Evolutionary conservation across 2,888 invertebrate genomes (phyloP), one percentile per base, ranked within the genome.

Genomic region (Spodoptera picta): DNA sequence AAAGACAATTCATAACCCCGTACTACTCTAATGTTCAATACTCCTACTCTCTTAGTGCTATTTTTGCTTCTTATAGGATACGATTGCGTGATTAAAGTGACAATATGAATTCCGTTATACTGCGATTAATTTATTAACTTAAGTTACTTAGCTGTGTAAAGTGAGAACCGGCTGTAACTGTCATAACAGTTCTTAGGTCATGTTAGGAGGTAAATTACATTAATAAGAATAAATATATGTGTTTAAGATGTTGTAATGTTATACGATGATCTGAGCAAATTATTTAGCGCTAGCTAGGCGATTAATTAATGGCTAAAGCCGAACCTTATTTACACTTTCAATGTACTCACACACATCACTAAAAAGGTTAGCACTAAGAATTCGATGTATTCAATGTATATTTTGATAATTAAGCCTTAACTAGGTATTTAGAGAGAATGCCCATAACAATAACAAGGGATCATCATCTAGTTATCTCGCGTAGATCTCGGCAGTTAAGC

Each of bases 401-500:
- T 46, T 36, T 61, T 47, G 41, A 47, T 60, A 62, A 74, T 76
- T 64, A 70, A 69, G 46, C 62, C 44, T 66, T 57, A 70, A 69
- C 56, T 50, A 41, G 49, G 54, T 69, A 67, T 73, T 79, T 70
- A 67, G 57, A 57, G 62, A 44, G 63, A 64, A 73, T 70, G 51
- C 46, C 60, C 54, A 60, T 65, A 49, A 48, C 46, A 61, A 52
- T 57, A 77, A 73, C 58, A 61, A 57, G 64, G 61, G 69, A 74
- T 60, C 49, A 75, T 70, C 66, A 49, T 66, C 70, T 58, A 69
- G 73, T 70, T 77, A 79, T 77, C 79, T 73, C 54, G 60, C 51
- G 67, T 62, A 50, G 66, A 75, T 79, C 73, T 50, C 14, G 56
- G 61, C 63, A 63, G 70, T 79, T 69, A 73, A 67, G 62, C 44